Base-by-base conservation (phyloP, 2,888 invertebrate genomes). In the Merodon equestris region DNA sequence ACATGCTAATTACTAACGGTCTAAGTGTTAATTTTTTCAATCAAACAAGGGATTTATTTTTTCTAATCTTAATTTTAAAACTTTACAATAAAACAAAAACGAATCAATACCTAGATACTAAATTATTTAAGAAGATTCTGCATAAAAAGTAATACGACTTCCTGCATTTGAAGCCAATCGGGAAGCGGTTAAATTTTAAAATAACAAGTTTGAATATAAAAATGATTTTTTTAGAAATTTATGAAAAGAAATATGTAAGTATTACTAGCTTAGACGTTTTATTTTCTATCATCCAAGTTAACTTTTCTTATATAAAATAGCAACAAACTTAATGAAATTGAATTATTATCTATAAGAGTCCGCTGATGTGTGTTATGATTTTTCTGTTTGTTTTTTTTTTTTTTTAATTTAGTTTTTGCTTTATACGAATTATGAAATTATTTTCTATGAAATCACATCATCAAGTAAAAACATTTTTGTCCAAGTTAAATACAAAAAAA, bases 1-100 rank as follows among this genome's bases (percentile, higher is more conserved):
- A 27, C 2, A 27, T 27, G 27, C 27, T 27, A 27, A 27, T 27
- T 54, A 67, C 51, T 57, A 63, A 68, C 51, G 40, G 50, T 27
- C 40, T 64, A 40, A 66, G 36, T 15, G 18, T 67, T 40, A 14
- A 27, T 42, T 51, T 68, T 36, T 54, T 53, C 40, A 71, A 66
- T 54, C 40, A 60, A 77, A 77, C 77, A 77, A 77, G 73, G 73
- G 72, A 77, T 73, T 63, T 72, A 38, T 34, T 15, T 48, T 53
- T 58, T n/a, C 18, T 36, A 18, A 36, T 58, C 13, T 56, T 36
- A 47, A 17, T 44, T 48, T 54, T 42, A 56, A 18, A 27, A 70
- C 9, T 44, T 48, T 48, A 53, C 19, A 19, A 19, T 60, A 68
- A 76, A 56, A 47, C 38, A 66, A 38, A 58, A 36, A 45, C 47